Conservation (phyloP, 1,140 invertebrate genomes). For the Drosophila pallidifrons region DNA sequence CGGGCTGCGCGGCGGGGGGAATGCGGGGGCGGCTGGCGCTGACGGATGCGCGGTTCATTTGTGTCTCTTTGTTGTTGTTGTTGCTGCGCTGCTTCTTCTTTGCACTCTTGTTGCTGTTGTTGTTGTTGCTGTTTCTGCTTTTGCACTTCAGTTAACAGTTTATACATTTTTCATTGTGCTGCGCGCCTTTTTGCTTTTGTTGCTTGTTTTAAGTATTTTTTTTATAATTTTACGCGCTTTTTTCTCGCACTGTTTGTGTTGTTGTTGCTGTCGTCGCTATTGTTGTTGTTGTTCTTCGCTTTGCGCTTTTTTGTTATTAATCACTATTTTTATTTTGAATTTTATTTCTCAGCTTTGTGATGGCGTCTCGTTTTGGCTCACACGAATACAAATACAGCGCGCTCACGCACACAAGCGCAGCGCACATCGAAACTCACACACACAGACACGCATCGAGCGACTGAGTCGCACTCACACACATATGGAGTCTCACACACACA, state of each 20-base stretch:
- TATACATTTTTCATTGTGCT: conserved; percentile 57
- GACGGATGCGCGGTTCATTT: conserved; percentile 37
- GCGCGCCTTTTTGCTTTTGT: conserved; percentile 48
- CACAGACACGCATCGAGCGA: conserved; percentile 1
- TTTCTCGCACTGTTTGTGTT: conserved; percentile 46
- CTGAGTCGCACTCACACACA: conserved; percentile 27
- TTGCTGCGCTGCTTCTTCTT: conserved; percentile 6
- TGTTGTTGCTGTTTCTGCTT: conserved; percentile 28
- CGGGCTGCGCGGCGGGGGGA: conserved; percentile 28
- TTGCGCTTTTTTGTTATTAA: conserved; percentile 76
- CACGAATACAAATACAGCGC: conserved; percentile 38
- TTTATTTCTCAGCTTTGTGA: conserved; percentile 72
- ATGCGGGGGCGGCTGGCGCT: conserved; percentile 29
- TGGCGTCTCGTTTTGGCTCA: conserved; percentile 72
- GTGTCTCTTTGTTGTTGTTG: conserved; percentile 39
- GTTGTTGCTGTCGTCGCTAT: conserved; percentile 34
- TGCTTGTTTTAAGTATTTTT: conserved; percentile 44
- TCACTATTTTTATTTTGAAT: conserved; percentile 83
- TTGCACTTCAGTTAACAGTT: conserved; percentile 47
- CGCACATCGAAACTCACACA: not conserved
- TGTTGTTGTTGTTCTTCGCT: conserved; percentile 34
- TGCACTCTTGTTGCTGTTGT: conserved; percentile 1
- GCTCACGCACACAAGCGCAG: conserved; percentile 24
- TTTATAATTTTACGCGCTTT: conserved; percentile 12
- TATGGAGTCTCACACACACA: conserved; percentile 27